Conservation (phyloP, 2,888 invertebrate species). For the Prostheceraeus crozeri region DNA sequence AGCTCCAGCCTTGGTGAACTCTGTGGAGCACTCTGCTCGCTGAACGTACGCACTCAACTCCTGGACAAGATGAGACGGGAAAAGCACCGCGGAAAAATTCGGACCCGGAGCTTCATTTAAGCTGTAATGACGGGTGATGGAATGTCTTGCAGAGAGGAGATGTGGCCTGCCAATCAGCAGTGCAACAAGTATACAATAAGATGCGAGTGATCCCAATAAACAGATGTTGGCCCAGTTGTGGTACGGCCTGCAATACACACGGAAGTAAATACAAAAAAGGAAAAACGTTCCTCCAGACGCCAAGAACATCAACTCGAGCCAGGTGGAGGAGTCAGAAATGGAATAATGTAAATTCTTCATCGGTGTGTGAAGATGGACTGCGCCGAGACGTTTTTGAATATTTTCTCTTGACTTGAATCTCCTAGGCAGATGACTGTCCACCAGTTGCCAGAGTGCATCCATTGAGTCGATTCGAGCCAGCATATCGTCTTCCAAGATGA, state of each 20-base stretch:
- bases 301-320: slow-evolving; percentile 4
- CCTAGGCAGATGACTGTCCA: not conserved
- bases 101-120: too few species aligned
- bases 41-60: too few species aligned
- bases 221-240: too few species aligned
- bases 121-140: not conserved
- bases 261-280: slow-evolving; percentile 1
- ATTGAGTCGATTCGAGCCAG: not conserved
- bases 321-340: not conserved
- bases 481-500: slow-evolving; percentile 8
- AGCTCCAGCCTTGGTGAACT: too few species aligned
- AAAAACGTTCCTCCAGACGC: slow-evolving; percentile 3
- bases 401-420: not conserved
- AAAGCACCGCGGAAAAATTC: too few species aligned
- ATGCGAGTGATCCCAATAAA: not conserved
- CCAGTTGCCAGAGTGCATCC: not conserved
- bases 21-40: too few species aligned
- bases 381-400: not conserved
- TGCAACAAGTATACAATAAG: not conserved
- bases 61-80: too few species aligned
- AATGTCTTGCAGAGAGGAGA: slow-evolving; percentile 6
- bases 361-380: slow-evolving; percentile 1
- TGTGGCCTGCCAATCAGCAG: slow-evolving; percentile 31
- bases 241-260: too few species aligned
- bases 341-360: not conserved